Conservation (phyloP, 2,888 invertebrate genomes). For the Alsophila aescularia region DNA sequence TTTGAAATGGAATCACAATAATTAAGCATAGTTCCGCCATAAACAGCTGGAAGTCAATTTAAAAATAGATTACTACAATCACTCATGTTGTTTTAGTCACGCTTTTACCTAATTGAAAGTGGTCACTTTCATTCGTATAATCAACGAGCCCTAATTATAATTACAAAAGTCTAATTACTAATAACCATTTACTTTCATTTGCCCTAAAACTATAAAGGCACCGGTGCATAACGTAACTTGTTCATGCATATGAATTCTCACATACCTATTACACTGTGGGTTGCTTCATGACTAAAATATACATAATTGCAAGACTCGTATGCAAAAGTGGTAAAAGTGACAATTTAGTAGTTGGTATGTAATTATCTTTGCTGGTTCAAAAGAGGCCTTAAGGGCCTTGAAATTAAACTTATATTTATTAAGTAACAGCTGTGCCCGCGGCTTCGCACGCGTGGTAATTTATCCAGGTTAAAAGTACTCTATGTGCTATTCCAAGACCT, state of each 20-base stretch:
- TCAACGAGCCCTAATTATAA: constrained; percentile 36
- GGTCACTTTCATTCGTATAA: constrained; percentile 32
- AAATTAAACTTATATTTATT: no score
- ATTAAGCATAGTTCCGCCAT: background rate
- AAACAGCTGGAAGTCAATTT: background rate
- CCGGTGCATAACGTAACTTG: constrained; percentile 29
- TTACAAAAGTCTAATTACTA: constrained; percentile 13
- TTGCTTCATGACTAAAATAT: constrained; percentile 7
- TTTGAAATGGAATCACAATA: background rate
- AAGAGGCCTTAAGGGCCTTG: background rate
- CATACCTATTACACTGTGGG: background rate
- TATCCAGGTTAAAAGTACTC: no score
- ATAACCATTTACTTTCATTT: constrained; percentile 5
- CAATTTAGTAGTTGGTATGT: constrained; percentile 6
- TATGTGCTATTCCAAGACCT: no score
- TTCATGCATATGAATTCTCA: constrained; percentile 10
- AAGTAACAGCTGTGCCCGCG: no score
- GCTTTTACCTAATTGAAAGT: constrained; percentile 36
- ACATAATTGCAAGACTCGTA: constrained; percentile 8
- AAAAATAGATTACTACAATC: constrained; percentile 5
- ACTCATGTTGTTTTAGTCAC: constrained; percentile 13
- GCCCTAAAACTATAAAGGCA: constrained; percentile 33
- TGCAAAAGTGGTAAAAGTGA: constrained; percentile 14
- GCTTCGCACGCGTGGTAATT: no score
- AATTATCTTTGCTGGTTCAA: constrained; percentile 4